A percentile compares a stretch with the other conserved stretches of the same genome.
Conservation (phyloP, 2,797 vertebrate species). For the Fratercula arctica region DNA sequence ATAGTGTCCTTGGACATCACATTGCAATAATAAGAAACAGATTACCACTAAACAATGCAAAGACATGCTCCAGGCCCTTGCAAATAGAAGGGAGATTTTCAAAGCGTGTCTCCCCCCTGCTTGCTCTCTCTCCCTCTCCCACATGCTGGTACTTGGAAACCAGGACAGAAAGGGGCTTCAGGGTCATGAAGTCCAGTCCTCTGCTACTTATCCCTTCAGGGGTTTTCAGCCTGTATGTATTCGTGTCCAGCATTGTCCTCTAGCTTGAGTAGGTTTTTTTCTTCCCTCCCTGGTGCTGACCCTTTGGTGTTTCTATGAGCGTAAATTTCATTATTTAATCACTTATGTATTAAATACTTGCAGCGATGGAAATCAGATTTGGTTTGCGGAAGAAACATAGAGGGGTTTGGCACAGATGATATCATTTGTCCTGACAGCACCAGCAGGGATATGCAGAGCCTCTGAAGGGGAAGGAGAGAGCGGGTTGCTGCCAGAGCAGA, state of each 20-base stretch:
- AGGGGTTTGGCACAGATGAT: neutral
- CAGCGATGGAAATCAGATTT: neutral
- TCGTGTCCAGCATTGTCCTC: neutral
- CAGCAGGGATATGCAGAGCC: neutral
- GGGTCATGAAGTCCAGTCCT: neutral
- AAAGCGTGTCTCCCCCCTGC: neutral
- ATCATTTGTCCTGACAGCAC: accelerated
- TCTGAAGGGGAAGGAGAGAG: neutral
- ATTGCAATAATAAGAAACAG: slow-evolving; percentile 30
- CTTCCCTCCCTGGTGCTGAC: neutral
- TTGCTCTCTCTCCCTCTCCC: neutral
- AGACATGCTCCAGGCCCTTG: neutral
- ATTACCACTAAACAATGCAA: neutral
- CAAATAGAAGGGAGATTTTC: neutral
- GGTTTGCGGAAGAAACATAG: neutral
- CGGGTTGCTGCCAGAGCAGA: neutral
- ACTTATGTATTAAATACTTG: neutral
- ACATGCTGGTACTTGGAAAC: neutral
- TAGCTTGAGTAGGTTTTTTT: neutral
- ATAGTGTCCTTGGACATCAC: neutral
- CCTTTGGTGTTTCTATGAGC: neutral
- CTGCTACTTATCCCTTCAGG: neutral
- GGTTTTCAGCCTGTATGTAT: neutral
- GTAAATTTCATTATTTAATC: neutral
- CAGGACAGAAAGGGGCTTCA: neutral